Conservation (phyloP, 2,797 vertebrate genomes). For the Pitangus sulphuratus region DNA sequence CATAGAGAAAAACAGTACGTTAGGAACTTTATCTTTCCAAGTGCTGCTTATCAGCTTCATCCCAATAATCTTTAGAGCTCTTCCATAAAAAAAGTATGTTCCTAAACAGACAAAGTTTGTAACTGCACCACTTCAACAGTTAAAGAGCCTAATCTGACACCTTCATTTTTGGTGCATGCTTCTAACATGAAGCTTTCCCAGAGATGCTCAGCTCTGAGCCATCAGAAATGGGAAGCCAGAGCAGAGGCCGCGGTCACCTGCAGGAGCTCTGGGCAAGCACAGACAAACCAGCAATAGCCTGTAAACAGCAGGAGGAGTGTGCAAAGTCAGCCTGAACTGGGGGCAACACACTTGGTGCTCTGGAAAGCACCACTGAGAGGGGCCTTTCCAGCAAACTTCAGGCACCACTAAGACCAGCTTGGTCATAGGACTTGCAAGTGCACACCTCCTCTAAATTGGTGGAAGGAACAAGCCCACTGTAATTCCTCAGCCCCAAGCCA, state of each 20-base stretch:
- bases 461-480: neutral
- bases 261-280: neutral
- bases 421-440: accelerated
- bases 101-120: neutral
- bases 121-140: neutral
- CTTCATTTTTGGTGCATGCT: neutral
- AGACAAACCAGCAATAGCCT: neutral
- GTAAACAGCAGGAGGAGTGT: neutral
- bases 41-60: neutral
- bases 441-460: accelerated
- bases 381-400: neutral
- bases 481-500: neutral
- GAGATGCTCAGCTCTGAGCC: neutral
- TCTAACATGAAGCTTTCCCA: neutral
- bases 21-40: neutral
- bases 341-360: neutral
- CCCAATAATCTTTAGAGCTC: neutral
- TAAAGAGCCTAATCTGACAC: neutral
- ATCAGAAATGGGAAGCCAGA: neutral
- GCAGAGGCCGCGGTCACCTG: neutral
- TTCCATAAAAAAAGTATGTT: neutral
- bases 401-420: neutral
- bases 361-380: neutral
- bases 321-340: neutral
- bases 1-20: neutral